These are phyloP conservation scores for Microchrysa polita DNA, from an alignment of 2,888 invertebrate genomes.

Conservation along the genomic window DNA sequence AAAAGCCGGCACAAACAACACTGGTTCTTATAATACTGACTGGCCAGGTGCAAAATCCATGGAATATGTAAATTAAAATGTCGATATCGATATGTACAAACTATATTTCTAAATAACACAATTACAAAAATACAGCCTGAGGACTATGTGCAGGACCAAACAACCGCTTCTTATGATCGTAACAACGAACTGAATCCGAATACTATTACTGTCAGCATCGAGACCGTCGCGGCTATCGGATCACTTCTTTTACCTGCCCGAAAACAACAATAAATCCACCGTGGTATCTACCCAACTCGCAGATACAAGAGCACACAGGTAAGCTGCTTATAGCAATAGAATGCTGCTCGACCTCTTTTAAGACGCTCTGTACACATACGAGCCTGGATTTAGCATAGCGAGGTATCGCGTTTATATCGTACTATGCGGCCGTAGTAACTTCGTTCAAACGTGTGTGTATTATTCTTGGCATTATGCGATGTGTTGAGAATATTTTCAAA, in stretches of 20 bases:
- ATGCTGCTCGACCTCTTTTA: constrained; percentile 39
- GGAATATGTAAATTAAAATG: too few species aligned
- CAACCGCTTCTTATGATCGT: not conserved
- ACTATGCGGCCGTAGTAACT: constrained; percentile 25
- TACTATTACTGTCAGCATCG: constrained; percentile 31
- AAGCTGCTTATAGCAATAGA: constrained; percentile 29
- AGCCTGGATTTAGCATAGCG: not conserved
- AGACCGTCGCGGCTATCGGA: constrained; percentile 18
- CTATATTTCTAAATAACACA: too few species aligned
- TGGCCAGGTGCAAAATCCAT: too few species aligned
- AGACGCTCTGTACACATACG: constrained; percentile 29
- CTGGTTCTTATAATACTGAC: not conserved
- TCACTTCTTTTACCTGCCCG: constrained; percentile 33
- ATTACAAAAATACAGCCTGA: not conserved
- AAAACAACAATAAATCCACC: not conserved
- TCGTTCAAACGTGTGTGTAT: constrained; percentile 3
- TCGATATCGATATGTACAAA: too few species aligned
- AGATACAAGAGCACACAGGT: constrained; percentile 13
- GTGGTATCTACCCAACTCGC: too few species aligned
- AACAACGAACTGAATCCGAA: not conserved
- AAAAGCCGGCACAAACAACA: too few species aligned
- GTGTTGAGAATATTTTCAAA: constrained; percentile 36
- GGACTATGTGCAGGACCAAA: not conserved
- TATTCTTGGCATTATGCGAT: constrained; percentile 12
- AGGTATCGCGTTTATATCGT: not conserved